phyloP scores from a whole-genome alignment of 2,113 vertebrate genomes.

The Corydoras sp. region DNA sequence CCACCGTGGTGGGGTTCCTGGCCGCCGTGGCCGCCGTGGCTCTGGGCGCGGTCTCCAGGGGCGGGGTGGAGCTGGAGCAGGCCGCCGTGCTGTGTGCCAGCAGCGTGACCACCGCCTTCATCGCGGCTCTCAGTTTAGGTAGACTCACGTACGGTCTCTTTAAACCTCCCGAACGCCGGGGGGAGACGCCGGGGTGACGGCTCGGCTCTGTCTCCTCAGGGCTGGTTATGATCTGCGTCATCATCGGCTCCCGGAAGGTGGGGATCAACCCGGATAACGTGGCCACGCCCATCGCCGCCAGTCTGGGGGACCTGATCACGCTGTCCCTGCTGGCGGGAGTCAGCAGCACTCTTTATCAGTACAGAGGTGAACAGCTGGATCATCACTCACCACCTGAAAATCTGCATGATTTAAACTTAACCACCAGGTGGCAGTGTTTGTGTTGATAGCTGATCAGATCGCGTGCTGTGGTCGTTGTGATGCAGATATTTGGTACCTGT shows the following conservation, averaged over 20 bases:
- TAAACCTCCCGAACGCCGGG: not conserved
- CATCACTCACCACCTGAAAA: too few species aligned
- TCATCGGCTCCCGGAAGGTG: slow-evolving; percentile 81
- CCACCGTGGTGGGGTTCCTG: slow-evolving; percentile 88
- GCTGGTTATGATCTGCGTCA: slow-evolving; percentile 85
- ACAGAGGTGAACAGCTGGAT: slow-evolving; percentile 69
- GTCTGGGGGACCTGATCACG: slow-evolving; percentile 90
- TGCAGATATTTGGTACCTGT: slow-evolving; percentile 78
- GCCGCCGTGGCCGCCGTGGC: slow-evolving; percentile 82
- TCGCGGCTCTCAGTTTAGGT: slow-evolving; percentile 86
- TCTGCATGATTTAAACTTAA: too few species aligned
- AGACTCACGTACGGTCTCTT: not conserved
- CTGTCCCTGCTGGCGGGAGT: slow-evolving; percentile 83
- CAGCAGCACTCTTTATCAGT: slow-evolving; percentile 77
- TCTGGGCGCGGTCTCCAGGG: slow-evolving; percentile 75
- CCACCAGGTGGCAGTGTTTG: too few species aligned
- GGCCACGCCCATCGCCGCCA: slow-evolving; percentile 94
- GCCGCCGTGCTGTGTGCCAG: slow-evolving; percentile 84
- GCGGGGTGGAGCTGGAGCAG: slow-evolving; percentile 75
- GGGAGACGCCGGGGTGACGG: too few species aligned
- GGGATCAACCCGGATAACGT: slow-evolving; percentile 96
- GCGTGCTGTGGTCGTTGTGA: not conserved
- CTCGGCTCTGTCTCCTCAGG: slow-evolving; percentile 57
- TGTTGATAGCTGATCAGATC: too few species aligned
- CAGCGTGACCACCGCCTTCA: slow-evolving; percentile 84